phyloP scores from a whole-genome alignment of 2,888 invertebrate genomes.

The Pachycephus smyrnensis region DNA sequence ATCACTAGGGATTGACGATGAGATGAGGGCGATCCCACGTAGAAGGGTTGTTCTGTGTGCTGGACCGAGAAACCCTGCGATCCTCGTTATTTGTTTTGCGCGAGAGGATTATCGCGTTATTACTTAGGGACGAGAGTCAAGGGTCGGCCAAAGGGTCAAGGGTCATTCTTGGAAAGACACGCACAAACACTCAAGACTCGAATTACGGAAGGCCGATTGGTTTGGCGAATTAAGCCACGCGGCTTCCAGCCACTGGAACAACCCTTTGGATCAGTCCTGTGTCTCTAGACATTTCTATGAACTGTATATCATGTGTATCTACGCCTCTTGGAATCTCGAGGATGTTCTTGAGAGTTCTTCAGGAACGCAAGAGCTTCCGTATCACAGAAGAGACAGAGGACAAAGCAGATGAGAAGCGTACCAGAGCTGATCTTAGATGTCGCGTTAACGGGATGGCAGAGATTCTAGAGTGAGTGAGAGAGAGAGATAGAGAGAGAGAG shows the following conservation, averaged over 20 bases:
- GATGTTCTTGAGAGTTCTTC: not conserved
- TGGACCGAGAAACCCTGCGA: constrained; percentile 22
- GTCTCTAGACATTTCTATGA: not conserved
- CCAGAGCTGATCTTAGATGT: constrained; percentile 41
- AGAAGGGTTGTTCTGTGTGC: constrained; percentile 52
- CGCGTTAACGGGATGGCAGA: constrained; percentile 26
- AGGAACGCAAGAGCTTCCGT: not conserved
- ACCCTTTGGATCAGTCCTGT: not conserved
- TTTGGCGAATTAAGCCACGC: constrained; percentile 21
- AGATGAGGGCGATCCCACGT: constrained; percentile 22
- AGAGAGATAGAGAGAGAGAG: constrained; percentile 4
- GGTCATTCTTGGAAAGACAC: constrained; percentile 40
- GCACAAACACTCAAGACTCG: constrained; percentile 49
- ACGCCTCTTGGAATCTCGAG: not conserved
- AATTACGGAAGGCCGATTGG: constrained; percentile 53
- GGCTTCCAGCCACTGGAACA: not conserved
- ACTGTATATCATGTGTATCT: not conserved
- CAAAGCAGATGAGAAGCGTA: constrained; percentile 25
- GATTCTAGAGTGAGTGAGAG: not conserved
- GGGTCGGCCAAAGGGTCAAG: constrained; percentile 45
- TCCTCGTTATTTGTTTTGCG: constrained; percentile 60
- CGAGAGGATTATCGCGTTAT: constrained; percentile 64
- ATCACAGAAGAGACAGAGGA: constrained; percentile 27
- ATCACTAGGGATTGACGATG: constrained; percentile 54
- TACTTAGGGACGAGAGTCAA: constrained; percentile 53